Percentiles rank a stretch among this genome's conserved stretches.
phyloP scores from a whole-genome alignment of 2,113 vertebrate species.

The Menidia beryllina region DNA sequence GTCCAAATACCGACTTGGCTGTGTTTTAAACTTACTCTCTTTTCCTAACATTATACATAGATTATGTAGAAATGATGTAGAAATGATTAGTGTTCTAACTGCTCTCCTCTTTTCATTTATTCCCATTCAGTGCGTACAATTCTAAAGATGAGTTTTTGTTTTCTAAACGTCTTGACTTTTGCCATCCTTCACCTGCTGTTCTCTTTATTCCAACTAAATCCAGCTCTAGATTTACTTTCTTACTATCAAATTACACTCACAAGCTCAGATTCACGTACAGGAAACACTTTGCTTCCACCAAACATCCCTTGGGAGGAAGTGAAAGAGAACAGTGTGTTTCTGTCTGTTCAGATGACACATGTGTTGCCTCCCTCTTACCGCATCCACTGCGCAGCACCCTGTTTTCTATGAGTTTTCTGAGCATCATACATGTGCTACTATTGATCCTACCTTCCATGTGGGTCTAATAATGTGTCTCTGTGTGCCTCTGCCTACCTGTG shows the following conservation, averaged over 20 bases:
- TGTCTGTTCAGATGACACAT: slow-evolving; percentile 11
- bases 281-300: slow-evolving; percentile 41
- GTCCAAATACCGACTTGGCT: slow-evolving; percentile 29
- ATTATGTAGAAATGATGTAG: too few species aligned
- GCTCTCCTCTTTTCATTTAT: neutral
- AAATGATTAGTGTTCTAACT: neutral
- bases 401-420: neutral
- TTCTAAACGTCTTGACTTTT: too few species aligned
- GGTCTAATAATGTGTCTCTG: neutral
- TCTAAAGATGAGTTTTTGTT: neutral
- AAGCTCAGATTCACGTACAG: slow-evolving; percentile 24
- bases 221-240: neutral
- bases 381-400: neutral
- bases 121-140: neutral
- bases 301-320: slow-evolving; percentile 61
- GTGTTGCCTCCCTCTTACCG: neutral
- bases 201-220: neutral
- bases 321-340: slow-evolving; percentile 62
- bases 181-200: neutral
- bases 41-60: neutral
- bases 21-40: slow-evolving; percentile 1
- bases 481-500: slow-evolving; percentile 16
- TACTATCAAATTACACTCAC: slow-evolving; percentile 11
- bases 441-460: neutral
- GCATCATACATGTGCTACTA: neutral